phyloP scores from a whole-genome alignment of 1,140 invertebrate species.

The Zophobas morio region DNA sequence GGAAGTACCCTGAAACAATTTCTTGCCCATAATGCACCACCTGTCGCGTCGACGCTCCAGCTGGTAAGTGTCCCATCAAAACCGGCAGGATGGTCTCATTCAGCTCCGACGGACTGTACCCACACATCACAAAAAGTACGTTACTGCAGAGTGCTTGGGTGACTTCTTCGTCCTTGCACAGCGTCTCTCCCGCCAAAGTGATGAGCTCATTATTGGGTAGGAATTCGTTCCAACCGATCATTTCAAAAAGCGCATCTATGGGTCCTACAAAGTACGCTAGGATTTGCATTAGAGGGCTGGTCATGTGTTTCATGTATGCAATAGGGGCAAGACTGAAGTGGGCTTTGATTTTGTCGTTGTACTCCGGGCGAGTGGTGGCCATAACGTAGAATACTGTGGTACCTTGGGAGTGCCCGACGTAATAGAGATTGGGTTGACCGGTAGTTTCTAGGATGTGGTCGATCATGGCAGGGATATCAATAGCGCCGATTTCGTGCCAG shows the following conservation, averaged over 20 bases:
- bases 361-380: slow-evolving; percentile 70
- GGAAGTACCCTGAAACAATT: slow-evolving; percentile 72
- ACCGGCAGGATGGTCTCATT: slow-evolving; percentile 79
- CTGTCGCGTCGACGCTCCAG: slow-evolving; percentile 84
- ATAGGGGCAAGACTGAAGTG: slow-evolving; percentile 74
- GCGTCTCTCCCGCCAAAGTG: slow-evolving; percentile 63
- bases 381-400: slow-evolving; percentile 71
- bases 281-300: slow-evolving; percentile 67
- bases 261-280: slow-evolving; percentile 53
- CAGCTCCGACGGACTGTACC: slow-evolving; percentile 71
- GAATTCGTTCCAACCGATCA: slow-evolving; percentile 28
- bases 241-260: slow-evolving; percentile 32
- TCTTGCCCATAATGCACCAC: slow-evolving; percentile 83
- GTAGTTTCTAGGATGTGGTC: slow-evolving; percentile 72
- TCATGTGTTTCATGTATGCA: slow-evolving; percentile 69
- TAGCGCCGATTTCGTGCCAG: slow-evolving; percentile 78
- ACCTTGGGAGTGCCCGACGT: slow-evolving; percentile 80
- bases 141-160: slow-evolving; percentile 72
- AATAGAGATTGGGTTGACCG: slow-evolving; percentile 71
- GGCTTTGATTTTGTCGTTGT: slow-evolving; percentile 71
- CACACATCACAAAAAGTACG: slow-evolving; percentile 72
- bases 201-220: slow-evolving; percentile 63
- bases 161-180: slow-evolving; percentile 68
- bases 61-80: slow-evolving; percentile 85
- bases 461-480: slow-evolving; percentile 74